Base-by-base conservation (phyloP, 1,140 invertebrate genomes). In the Mercenaria mercenaria region DNA sequence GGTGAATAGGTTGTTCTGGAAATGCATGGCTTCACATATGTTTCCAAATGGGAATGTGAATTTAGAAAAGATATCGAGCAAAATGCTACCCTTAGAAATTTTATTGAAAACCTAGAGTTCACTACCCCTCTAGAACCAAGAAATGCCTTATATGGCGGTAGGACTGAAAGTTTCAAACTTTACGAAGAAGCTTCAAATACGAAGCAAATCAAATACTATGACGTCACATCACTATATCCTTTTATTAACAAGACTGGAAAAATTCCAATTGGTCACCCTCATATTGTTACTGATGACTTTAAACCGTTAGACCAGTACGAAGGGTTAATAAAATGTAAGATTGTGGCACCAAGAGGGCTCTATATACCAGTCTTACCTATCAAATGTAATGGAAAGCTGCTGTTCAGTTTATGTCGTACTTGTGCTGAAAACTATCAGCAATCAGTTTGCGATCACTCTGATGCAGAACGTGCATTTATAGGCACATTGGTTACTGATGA, bases 391-490 rank as follows among this genome's bases (percentile, higher is more conserved):
- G 74, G 74, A 8, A 43, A 77, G n/a, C n/a, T 77, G 11, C 41
- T 77, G 74, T 77, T 77, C 11, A 77, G 37, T 15, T 13, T 77
- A 4, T 77, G 74, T n/a, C n/a, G n/a, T n/a, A n/a, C n/a, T n/a
- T n/a, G n/a, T n/a, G n/a, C n/a, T n/a, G n/a, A n/a, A n/a, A n/a
- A n/a, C n/a, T n/a, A n/a, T n/a, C n/a, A n/a, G n/a, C n/a, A 34
- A 43, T 34, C 8, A 4, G 15, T 39, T 20, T 77, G 74, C 32
- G 6, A 47, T 18, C 39, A 77, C 26, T 18, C 0, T 26, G 6
- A 15, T 2, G 13, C 1, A 2, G 34, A 77, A 13, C 18, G 74
- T 10, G 74, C 74, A 10, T 43, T 77, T 3, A 77, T 37, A 18
- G 74, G 74, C 15, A 77, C 74, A 8, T 77, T 20, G 39, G 41